Evolutionary conservation across 2,797 vertebrate genomes (phyloP).

Genomic region (Rallus crepitans): DNA sequence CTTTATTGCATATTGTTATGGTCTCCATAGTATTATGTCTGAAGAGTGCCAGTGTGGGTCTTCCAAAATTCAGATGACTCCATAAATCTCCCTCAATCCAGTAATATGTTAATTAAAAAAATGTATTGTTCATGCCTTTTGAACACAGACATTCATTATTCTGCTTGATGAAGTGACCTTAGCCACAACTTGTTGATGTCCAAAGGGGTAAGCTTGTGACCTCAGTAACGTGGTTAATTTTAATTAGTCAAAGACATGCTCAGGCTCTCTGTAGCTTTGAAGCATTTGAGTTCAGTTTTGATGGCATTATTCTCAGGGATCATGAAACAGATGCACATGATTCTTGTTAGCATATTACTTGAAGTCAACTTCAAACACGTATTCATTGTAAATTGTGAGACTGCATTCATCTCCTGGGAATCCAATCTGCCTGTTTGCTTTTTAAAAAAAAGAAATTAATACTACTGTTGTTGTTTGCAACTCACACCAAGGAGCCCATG

Average conservation of each 20-base stretch:
- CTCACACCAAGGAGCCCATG: background rate
- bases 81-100: background rate
- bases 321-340: conserved; percentile 27
- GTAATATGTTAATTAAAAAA: conserved; percentile 2
- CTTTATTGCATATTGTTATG: background rate
- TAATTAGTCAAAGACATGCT: conserved; percentile 37
- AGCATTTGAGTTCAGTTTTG: conserved; percentile 45
- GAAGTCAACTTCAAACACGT: conserved; percentile 46
- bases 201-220: conserved; percentile 10
- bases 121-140: conserved; percentile 11
- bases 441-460: background rate
- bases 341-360: conserved; percentile 52
- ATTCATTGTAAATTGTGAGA: conserved; percentile 5
- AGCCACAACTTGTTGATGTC: conserved; percentile 6
- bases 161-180: conserved; percentile 39
- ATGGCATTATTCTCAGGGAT: conserved; percentile 44
- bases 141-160: conserved; percentile 31
- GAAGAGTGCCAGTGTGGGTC: background rate
- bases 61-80: conserved; percentile 9
- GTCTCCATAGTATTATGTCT: background rate
- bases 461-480: background rate
- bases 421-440: background rate
- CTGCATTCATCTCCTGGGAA: conserved; percentile 5
- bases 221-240: conserved; percentile 6
- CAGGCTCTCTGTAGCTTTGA: conserved; percentile 35